Evolutionary conservation across 2,797 vertebrate genomes (phyloP).

Genomic region (Chaetodon trifasciatus): DNA sequence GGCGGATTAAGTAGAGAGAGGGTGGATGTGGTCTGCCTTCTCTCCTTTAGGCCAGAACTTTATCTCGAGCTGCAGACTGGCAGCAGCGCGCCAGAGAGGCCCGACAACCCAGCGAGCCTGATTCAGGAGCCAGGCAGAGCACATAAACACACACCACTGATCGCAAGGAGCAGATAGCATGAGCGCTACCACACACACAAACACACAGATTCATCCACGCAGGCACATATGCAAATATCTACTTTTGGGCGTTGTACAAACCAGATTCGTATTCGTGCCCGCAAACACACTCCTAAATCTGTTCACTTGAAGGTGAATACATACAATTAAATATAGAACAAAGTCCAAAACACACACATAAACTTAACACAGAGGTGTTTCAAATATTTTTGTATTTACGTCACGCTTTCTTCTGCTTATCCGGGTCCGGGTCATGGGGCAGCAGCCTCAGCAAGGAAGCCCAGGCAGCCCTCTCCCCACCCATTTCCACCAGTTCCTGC

Average conservation of each 20-base stretch:
- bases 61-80: constrained; percentile 78
- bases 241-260: neutral
- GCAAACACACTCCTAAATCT: neutral
- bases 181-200: neutral
- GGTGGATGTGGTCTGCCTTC: constrained; percentile 58
- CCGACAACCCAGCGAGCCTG: constrained; percentile 27
- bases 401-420: too few relatives aligned
- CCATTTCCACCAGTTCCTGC: too few relatives aligned
- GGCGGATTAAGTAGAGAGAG: constrained; percentile 65
- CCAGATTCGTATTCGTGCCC: too few relatives aligned
- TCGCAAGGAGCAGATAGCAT: constrained; percentile 49
- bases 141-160: constrained; percentile 44
- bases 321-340: neutral
- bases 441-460: too few relatives aligned
- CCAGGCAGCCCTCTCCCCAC: too few relatives aligned
- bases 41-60: constrained; percentile 71
- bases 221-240: neutral
- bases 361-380: neutral
- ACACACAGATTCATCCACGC: constrained; percentile 11
- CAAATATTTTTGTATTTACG: too few relatives aligned
- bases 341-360: neutral
- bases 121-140: constrained; percentile 46
- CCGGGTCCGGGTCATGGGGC: too few relatives aligned
- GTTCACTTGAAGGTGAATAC: neutral
- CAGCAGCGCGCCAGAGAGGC: constrained; percentile 47